Percentiles rank a stretch among this genome's conserved stretches.
These are phyloP conservation scores for Coregonus ussuriensis DNA, from an alignment of 2,797 vertebrate species.

Conservation along the genomic window DNA sequence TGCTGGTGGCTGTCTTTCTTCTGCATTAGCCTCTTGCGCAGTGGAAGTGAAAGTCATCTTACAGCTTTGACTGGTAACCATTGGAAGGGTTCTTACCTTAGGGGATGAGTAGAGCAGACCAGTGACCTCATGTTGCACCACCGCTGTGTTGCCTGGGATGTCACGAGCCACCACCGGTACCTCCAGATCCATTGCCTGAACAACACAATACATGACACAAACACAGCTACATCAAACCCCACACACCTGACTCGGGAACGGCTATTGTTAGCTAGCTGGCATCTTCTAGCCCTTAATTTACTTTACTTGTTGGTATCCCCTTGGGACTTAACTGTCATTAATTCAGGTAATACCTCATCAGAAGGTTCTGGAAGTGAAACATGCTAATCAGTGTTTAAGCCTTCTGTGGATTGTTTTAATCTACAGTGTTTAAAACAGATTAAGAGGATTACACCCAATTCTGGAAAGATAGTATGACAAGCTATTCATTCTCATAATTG, in stretches of 20 bases:
- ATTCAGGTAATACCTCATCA: constrained; percentile 45
- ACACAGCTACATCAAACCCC: neutral
- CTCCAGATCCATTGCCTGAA: constrained; percentile 92
- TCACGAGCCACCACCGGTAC: constrained; percentile 89
- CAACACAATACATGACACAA: constrained; percentile 32
- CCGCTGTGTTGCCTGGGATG: constrained; percentile 88
- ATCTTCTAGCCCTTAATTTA: constrained; percentile 1
- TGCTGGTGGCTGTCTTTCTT: too few species aligned
- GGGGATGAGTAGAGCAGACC: constrained; percentile 85
- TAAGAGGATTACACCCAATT: constrained; percentile 66
- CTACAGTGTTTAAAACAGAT: constrained; percentile 69
- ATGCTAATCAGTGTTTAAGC: constrained; percentile 67
- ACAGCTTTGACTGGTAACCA: neutral
- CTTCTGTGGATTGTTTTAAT: constrained; percentile 66
- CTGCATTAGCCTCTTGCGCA: neutral
- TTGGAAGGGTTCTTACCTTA: constrained; percentile 55
- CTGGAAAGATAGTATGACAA: constrained; percentile 51
- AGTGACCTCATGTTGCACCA: constrained; percentile 83
- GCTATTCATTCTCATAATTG: constrained; percentile 59
- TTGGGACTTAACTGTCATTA: constrained; percentile 47
- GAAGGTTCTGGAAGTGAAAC: constrained; percentile 57
- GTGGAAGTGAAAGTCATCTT: neutral
- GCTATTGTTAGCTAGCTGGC: constrained; percentile 11
- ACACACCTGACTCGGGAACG: constrained; percentile 45
- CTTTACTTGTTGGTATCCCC: constrained; percentile 24